Evolutionary conservation across 1,140 invertebrate genomes (phyloP).

Genomic region (Tetranychus cinnabarinus): DNA sequence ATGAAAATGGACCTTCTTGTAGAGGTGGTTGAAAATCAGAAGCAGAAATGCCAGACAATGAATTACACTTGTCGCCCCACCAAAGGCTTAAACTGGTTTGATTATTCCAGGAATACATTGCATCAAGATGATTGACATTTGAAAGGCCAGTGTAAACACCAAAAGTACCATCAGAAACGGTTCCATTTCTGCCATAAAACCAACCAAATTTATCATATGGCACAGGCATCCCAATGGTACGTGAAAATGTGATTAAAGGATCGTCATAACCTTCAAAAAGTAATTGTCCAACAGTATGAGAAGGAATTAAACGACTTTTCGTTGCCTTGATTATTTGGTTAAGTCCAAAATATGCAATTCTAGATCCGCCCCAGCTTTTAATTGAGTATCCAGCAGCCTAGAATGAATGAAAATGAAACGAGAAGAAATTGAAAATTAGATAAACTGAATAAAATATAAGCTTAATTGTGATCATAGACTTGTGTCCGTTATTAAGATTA

Average conservation of each 20-base stretch:
- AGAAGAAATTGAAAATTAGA: not conserved
- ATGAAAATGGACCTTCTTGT: not conserved
- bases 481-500: too few species aligned
- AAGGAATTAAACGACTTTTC: not conserved
- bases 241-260: conserved; percentile 8
- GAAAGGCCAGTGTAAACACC: conserved; percentile 17
- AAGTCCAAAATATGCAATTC: not conserved
- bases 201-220: conserved; percentile 13
- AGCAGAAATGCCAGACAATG: not conserved
- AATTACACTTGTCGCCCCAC: conserved; percentile 1
- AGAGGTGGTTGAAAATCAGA: conserved; percentile 8
- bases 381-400: not conserved
- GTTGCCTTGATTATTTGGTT: not conserved
- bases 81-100: conserved; percentile 3
- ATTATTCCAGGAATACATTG: conserved; percentile 22
- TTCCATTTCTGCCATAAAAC: conserved; percentile 13
- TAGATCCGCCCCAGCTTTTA: not conserved
- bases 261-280: conserved; percentile 16
- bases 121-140: conserved; percentile 16
- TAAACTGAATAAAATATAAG: not conserved
- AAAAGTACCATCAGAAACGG: conserved; percentile 17
- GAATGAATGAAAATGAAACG: not conserved
- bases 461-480: too few species aligned
- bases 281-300: conserved; percentile 11
- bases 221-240: conserved; percentile 3